Conservation (phyloP, 1,140 invertebrate species). For the Drosophila burlai region DNA sequence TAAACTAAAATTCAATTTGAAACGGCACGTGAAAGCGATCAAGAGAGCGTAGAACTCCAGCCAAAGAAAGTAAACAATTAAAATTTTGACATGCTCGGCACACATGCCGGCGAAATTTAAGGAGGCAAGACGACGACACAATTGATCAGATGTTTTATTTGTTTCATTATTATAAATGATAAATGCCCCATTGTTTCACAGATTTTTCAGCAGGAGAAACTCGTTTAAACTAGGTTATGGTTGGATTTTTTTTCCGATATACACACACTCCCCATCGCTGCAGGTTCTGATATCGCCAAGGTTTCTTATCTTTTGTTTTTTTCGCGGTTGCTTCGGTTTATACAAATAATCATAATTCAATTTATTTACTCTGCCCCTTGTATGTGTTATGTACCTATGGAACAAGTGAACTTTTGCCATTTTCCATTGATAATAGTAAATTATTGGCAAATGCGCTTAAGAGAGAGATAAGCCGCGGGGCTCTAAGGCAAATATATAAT, state of each 20-base stretch:
- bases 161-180: not conserved
- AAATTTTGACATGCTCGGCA: conserved; percentile 7
- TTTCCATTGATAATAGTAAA: conserved; percentile 68
- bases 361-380: conserved; percentile 9
- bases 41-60: conserved; percentile 19
- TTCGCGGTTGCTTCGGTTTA: conserved; percentile 17
- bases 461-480: conserved; percentile 56
- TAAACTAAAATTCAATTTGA: conserved; percentile 46
- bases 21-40: conserved; percentile 40
- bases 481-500: conserved; percentile 48
- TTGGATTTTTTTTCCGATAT: conserved; percentile 3
- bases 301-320: conserved; percentile 32
- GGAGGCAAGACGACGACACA: not conserved
- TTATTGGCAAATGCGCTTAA: conserved; percentile 73
- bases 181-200: not conserved
- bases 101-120: conserved; percentile 5
- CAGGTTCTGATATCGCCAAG: not conserved
- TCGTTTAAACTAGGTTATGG: conserved; percentile 35
- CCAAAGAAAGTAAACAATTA: conserved; percentile 23
- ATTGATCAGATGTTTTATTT: conserved; percentile 9
- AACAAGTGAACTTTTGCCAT: conserved; percentile 56
- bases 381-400: conserved; percentile 8
- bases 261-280: not conserved
- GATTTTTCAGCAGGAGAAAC: not conserved
- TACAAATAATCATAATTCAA: conserved; percentile 26